Percentiles rank a stretch among this genome's conserved stretches.
phyloP scores from a whole-genome alignment of 2,888 invertebrate genomes.

The Cynaeus angustus region DNA sequence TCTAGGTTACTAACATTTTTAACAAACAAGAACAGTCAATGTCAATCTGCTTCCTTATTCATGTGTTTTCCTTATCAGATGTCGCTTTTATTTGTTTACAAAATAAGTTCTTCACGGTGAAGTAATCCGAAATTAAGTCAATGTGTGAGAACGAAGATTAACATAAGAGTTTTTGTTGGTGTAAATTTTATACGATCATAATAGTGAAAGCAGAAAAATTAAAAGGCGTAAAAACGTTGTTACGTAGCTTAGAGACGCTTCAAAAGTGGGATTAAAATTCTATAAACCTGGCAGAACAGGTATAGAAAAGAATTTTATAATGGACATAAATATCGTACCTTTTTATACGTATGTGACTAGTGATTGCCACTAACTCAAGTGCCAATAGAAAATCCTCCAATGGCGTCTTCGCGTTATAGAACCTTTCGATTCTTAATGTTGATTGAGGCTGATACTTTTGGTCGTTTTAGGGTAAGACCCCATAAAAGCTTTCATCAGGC shows the following conservation, averaged over 20 bases:
- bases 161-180: constrained; percentile 14
- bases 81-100: constrained; percentile 25
- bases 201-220: constrained; percentile 36
- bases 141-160: constrained; percentile 25
- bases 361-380: constrained; percentile 1
- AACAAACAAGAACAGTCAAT: constrained; percentile 13
- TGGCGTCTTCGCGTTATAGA: constrained; percentile 2
- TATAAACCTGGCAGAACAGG: background rate
- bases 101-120: constrained; percentile 26
- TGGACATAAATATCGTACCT: constrained; percentile 6
- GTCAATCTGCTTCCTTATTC: constrained; percentile 23
- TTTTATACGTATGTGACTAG: constrained; percentile 7
- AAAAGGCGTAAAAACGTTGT: constrained; percentile 37
- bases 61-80: constrained; percentile 14
- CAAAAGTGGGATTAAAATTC: background rate
- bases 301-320: constrained; percentile 22
- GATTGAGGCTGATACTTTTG: background rate
- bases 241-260: constrained; percentile 18
- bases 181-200: background rate
- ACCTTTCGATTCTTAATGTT: constrained; percentile 1
- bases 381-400: background rate
- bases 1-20: constrained; percentile 12
- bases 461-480: background rate
- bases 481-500: constrained; percentile 8
- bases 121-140: constrained; percentile 31